Evolutionary conservation across 2,797 vertebrate genomes (phyloP), one percentile per base, ranked within the genome.

Genomic region (Chelon labrosus): DNA sequence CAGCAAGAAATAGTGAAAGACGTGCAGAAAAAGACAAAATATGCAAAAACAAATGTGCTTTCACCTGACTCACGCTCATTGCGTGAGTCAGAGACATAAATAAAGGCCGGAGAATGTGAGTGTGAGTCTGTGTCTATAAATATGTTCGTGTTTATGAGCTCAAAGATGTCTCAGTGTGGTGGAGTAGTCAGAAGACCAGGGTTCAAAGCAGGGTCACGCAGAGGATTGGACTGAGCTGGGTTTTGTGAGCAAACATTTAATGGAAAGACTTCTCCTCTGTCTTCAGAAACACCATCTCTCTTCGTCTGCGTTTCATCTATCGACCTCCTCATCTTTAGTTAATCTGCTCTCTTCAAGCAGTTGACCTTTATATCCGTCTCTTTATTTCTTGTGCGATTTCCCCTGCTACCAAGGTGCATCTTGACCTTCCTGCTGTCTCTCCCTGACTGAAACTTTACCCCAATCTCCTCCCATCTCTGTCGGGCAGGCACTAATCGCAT

Each of bases 401-500:
- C 31, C 31, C 31, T 8, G 7, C 31, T 35, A 7, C 7, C 31
- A 35, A 7, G 31, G 31, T 35, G 31, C 31, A 35, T 35, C 31
- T 8, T 7, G 7, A 35, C 31, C 31, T 35, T 35, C 31, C 31
- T 35, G 3, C 31, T 7, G n/a, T 37, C 59, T 35, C 19, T 71
- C 62, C 77, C 50, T 19, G n/a, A 25, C 37, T 70, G 63, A 76
- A 65, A 52, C 56, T 31, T 67, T 59, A 65, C 77, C 52, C 75
- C 63, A 51, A 35, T 80, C 70, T 77, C 44, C 53, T 84, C 85
- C 56, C 13, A 10, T 88, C 76, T 85, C 72, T 75, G 53, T 67
- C 82, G 8, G 82, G 13, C 89, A 99, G 98, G 98, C 88, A 97
- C 96, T 70, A 99, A 99, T 88, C 96, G 98, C 54, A 99, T 99